These are phyloP conservation scores for Caenorhabditis macrosperma DNA, from an alignment of 2,888 invertebrate species.

Conservation along the genomic window DNA sequence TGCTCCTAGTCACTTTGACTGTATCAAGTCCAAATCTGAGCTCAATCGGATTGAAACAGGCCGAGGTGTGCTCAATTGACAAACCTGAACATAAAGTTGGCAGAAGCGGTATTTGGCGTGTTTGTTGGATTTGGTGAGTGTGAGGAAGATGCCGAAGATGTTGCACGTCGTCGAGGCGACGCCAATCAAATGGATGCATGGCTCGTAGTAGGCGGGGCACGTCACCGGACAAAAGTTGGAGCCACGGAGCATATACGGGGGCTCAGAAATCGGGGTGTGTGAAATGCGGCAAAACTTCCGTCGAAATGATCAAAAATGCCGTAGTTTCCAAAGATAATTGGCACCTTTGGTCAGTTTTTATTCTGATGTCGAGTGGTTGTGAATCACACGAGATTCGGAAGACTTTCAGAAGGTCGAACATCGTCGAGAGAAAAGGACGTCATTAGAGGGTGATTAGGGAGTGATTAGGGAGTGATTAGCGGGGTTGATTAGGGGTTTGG, in stretches of 20 bases:
- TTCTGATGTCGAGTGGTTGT: neutral
- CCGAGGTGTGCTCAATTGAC: too few relatives aligned
- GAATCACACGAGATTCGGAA: conserved; percentile 5
- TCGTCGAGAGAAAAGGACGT: neutral
- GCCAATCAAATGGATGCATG: conserved; percentile 22
- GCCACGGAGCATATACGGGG: conserved; percentile 23
- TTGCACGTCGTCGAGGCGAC: conserved; percentile 21
- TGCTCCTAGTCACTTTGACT: too few relatives aligned
- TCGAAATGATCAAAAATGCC: too few relatives aligned
- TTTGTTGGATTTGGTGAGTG: conserved; percentile 22
- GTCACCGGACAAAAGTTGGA: conserved; percentile 25
- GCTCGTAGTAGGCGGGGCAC: conserved; percentile 33
- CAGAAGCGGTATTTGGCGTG: conserved; percentile 23
- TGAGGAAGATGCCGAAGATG: conserved; percentile 16
- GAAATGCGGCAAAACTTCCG: conserved; percentile 5
- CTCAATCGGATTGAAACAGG: too few relatives aligned
- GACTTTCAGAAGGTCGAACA: conserved; percentile 5
- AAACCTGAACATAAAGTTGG: conserved; percentile 41
- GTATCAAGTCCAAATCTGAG: too few relatives aligned
- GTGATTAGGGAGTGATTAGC: neutral
- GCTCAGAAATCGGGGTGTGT: neutral
- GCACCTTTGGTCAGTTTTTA: neutral
- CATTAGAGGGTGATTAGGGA: neutral
- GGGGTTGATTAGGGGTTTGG: neutral
- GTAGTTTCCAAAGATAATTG: neutral